Evolutionary conservation across 92 coral and sea anemone genomes (phyloP).

Genomic region (Meandrina meandrites): DNA sequence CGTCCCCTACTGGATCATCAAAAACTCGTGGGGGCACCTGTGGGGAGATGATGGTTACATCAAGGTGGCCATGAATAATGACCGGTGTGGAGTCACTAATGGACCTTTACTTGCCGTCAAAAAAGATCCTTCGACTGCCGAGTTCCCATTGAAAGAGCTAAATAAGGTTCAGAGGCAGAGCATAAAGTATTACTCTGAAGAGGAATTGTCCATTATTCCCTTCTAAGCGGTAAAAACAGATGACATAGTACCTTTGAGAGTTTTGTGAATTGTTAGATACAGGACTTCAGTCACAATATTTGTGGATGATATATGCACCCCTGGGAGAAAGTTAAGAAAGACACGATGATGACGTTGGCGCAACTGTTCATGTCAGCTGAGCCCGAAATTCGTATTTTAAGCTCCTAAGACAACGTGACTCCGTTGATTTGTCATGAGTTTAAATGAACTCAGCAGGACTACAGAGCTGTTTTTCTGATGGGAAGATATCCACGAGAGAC

Average conservation of each 20-base stretch:
- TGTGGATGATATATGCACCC: no score
- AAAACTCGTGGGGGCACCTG: slow-evolving; percentile 97
- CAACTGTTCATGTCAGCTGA: no score
- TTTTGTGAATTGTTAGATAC: not conserved
- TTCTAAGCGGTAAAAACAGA: slow-evolving; percentile 22
- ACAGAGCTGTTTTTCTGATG: no score
- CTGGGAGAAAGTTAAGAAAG: no score
- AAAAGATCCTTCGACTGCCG: slow-evolving; percentile 56
- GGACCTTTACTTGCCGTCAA: slow-evolving; percentile 87
- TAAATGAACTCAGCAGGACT: no score
- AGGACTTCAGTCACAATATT: not conserved
- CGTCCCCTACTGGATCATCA: slow-evolving; percentile 80
- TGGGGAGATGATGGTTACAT: slow-evolving; percentile 95
- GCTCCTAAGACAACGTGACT: no score
- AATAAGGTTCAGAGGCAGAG: slow-evolving; percentile 61
- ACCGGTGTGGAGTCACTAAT: slow-evolving; percentile 75
- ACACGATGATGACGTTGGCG: no score
- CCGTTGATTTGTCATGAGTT: no score
- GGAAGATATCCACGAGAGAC: no score
- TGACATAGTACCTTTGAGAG: not conserved
- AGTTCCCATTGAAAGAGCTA: slow-evolving; percentile 69
- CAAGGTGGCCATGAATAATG: slow-evolving; percentile 66
- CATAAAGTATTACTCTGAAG: slow-evolving; percentile 26
- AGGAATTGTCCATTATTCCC: slow-evolving; percentile 61
- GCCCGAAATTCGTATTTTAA: no score